A percentile compares a stretch with the other conserved stretches of the same genome.
phyloP scores from a whole-genome alignment of 2,888 invertebrate species.

The Caenorhabditis auriculariae region DNA sequence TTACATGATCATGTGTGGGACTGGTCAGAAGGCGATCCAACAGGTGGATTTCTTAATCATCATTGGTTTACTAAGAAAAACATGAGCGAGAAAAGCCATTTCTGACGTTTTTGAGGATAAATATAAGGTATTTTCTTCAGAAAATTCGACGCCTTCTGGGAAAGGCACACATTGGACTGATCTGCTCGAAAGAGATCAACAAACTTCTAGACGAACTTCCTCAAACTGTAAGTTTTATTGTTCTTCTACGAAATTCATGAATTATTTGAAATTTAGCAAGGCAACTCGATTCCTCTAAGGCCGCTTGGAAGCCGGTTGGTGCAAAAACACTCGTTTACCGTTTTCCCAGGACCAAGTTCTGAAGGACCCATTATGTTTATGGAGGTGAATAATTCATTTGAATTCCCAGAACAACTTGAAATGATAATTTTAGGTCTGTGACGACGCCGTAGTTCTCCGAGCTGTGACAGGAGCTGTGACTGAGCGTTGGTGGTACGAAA shows the following conservation, averaged over 20 bases:
- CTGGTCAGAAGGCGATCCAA: conserved; percentile 51
- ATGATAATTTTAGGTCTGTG: conserved; percentile 74
- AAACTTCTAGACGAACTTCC: conserved; percentile 90
- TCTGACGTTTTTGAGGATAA: no score
- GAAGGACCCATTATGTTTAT: conserved; percentile 74
- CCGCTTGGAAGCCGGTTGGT: conserved; percentile 90
- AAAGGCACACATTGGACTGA: conserved; percentile 95
- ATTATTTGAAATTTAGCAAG: conserved; percentile 73
- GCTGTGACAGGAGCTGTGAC: conserved; percentile 68
- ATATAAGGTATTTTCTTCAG: conserved; percentile 64
- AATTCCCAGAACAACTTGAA: neutral
- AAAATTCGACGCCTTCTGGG: conserved; percentile 89
- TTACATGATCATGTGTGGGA: conserved; percentile 75
- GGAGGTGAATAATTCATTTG: conserved; percentile 65
- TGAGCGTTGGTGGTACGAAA: conserved; percentile 95
- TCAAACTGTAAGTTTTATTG: conserved; percentile 63
- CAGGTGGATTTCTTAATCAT: no score
- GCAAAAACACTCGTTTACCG: conserved; percentile 95
- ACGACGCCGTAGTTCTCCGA: conserved; percentile 78
- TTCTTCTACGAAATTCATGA: conserved; percentile 1
- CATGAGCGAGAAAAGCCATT: no score
- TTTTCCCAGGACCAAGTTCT: conserved; percentile 91
- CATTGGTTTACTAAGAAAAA: no score
- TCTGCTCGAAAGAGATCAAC: conserved; percentile 96
- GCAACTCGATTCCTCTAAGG: conserved; percentile 94